These are phyloP conservation scores for Trilocha varians DNA, from an alignment of 2,888 invertebrate genomes.

Conservation along the genomic window DNA sequence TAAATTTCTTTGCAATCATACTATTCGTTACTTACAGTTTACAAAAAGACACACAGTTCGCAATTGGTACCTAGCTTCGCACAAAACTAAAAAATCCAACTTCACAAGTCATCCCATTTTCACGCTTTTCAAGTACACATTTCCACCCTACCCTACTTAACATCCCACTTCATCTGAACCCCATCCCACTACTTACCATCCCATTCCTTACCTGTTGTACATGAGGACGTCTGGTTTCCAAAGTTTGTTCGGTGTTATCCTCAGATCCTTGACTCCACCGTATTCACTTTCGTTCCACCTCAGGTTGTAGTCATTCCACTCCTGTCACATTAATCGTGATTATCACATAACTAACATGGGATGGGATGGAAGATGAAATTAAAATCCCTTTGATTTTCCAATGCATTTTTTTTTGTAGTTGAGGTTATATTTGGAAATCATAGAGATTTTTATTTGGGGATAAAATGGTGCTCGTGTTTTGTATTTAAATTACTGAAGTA, in stretches of 20 bases:
- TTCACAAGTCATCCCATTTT: no score
- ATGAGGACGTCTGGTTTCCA: constrained; percentile 99
- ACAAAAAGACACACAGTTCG: no score
- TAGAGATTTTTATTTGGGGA: background rate
- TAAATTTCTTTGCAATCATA: no score
- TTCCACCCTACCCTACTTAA: background rate
- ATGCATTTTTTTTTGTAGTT: no score
- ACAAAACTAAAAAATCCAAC: no score
- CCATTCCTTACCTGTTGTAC: constrained; percentile 92
- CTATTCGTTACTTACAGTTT: no score
- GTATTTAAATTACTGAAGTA: background rate
- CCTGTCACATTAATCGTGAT: constrained; percentile 72
- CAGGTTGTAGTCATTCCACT: constrained; percentile 98
- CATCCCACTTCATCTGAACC: background rate
- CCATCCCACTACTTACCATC: constrained; percentile 4
- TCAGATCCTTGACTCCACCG: constrained; percentile 93
- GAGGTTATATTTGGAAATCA: background rate
- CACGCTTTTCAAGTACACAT: background rate
- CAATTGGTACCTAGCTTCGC: no score
- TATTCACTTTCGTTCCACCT: constrained; percentile 97
- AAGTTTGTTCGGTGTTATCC: constrained; percentile 94
- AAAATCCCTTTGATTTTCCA: background rate
- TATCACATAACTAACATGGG: background rate
- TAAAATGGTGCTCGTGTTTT: background rate
- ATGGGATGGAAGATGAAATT: background rate